Conservation (phyloP, 2,888 invertebrate species). For the Leucoma salicis region DNA sequence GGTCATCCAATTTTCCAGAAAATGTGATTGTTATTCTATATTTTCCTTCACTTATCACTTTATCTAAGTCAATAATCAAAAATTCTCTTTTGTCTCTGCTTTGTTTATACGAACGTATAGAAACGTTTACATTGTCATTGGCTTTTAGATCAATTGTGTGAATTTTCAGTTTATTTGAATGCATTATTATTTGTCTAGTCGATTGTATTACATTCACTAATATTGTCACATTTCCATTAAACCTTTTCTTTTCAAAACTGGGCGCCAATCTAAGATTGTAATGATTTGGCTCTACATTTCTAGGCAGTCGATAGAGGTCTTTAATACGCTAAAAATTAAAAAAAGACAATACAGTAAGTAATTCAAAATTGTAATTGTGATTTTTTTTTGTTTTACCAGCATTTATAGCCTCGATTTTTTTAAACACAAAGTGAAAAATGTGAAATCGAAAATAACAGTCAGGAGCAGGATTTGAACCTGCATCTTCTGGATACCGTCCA, state of each 20-base stretch:
- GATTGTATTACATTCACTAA: constrained; percentile 59
- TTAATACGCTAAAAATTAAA: not conserved
- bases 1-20: constrained; percentile 74
- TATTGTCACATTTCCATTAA: constrained; percentile 82
- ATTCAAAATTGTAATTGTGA: no score
- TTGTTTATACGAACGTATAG: constrained; percentile 25
- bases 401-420: no score
- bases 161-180: constrained; percentile 83
- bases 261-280: constrained; percentile 88
- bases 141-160: constrained; percentile 39
- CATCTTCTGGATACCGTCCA: no score
- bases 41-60: constrained; percentile 42
- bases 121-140: constrained; percentile 9
- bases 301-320: constrained; percentile 74
- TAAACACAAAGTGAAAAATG: no score
- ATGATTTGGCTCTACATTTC: constrained; percentile 80
- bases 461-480: no score
- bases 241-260: constrained; percentile 78
- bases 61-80: constrained; percentile 53
- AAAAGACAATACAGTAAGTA: not conserved
- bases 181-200: constrained; percentile 79
- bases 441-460: no score
- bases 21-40: constrained; percentile 73
- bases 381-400: no score
- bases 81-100: constrained; percentile 58